Percentiles rank a stretch among this genome's conserved stretches.
Evolutionary conservation across 2,888 invertebrate genomes (phyloP).

Genomic region (Synanthedon tipuliformis): DNA sequence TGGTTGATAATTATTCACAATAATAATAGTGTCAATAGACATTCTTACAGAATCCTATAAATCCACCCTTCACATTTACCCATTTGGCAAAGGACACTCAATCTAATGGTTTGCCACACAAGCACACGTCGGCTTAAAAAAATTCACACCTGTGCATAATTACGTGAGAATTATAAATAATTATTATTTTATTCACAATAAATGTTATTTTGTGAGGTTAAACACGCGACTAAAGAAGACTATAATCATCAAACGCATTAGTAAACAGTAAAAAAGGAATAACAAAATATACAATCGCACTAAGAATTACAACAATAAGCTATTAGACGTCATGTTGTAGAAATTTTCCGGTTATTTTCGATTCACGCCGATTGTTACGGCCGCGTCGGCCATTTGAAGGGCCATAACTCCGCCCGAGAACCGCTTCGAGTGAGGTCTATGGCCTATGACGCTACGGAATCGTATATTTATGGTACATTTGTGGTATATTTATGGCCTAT

Average conservation of each 20-base stretch:
- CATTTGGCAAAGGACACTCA: too few species aligned
- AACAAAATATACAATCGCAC: constrained; percentile 33
- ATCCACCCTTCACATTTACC: too few species aligned
- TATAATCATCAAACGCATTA: neutral
- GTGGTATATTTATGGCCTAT: constrained; percentile 48
- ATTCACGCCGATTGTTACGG: constrained; percentile 63
- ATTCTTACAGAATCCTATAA: too few species aligned
- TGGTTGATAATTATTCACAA: too few species aligned
- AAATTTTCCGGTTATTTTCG: constrained; percentile 68
- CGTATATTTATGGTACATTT: constrained; percentile 49
- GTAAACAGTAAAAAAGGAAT: neutral
- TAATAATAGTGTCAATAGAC: too few species aligned
- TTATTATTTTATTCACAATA: too few species aligned
- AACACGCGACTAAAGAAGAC: neutral
- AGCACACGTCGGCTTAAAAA: too few species aligned
- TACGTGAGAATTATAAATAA: too few species aligned
- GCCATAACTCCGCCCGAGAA: constrained; percentile 44
- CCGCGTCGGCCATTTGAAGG: constrained; percentile 40
- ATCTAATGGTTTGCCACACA: too few species aligned
- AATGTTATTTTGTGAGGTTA: too few species aligned
- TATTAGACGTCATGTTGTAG: constrained; percentile 59
- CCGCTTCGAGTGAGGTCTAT: constrained; percentile 61
- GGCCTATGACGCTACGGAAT: constrained; percentile 49
- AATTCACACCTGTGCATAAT: too few species aligned
- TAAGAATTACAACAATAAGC: constrained; percentile 57